Evolutionary conservation across 2,797 vertebrate genomes (phyloP).

Genomic region (Notamacropus eugenii): DNA sequence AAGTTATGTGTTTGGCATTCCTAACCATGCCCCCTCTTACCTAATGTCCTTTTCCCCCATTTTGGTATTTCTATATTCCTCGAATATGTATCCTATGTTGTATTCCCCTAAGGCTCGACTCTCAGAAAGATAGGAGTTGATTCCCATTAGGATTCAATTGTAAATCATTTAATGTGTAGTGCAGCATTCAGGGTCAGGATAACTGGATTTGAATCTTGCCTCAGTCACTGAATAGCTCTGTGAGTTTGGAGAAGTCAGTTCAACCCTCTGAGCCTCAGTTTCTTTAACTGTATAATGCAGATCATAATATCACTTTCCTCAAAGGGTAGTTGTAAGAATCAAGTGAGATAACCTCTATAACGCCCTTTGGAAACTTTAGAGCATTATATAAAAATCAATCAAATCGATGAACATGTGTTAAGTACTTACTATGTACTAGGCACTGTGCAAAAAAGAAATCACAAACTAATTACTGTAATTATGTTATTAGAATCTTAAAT

Average conservation of each 20-base stretch:
- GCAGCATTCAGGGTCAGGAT: background rate
- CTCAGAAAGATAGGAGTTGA: background rate
- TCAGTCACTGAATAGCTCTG: background rate
- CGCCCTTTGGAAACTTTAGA: background rate
- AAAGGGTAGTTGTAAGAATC: background rate
- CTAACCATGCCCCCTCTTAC: background rate
- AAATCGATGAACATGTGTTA: background rate
- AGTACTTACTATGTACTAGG: background rate
- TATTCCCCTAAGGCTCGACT: background rate
- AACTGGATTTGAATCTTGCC: background rate
- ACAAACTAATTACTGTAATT: background rate
- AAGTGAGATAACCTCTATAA: background rate
- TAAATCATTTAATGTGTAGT: background rate
- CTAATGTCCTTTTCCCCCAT: background rate
- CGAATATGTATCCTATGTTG: background rate
- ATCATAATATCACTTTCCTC: background rate
- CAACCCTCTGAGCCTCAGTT: background rate
- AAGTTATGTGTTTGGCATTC: background rate
- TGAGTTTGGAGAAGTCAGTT: background rate
- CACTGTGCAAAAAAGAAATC: background rate
- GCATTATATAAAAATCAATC: background rate
- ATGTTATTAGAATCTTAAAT: background rate
- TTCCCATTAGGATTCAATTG: background rate
- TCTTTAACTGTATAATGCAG: background rate
- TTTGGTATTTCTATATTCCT: background rate